phyloP scores from a whole-genome alignment of 1,140 invertebrate species.

The Araneus ventricosus region DNA sequence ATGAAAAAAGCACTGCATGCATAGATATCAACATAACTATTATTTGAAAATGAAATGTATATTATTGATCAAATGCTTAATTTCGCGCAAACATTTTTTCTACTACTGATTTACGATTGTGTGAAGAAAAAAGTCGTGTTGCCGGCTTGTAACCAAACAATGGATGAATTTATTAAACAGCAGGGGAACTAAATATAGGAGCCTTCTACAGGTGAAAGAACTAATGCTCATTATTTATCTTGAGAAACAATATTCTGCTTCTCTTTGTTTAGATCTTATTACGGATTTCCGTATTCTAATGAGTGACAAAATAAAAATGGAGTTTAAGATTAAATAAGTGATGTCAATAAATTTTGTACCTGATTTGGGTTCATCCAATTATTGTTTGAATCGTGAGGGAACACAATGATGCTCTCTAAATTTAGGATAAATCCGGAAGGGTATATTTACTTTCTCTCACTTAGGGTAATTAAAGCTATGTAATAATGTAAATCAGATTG shows the following conservation, averaged over 20 bases:
- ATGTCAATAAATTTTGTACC: background rate
- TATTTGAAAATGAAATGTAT: too few species aligned
- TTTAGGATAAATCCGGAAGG: too few species aligned
- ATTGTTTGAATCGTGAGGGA: too few species aligned
- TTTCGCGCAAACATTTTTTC: background rate
- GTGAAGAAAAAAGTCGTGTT: background rate
- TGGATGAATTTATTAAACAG: background rate
- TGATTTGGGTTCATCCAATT: background rate
- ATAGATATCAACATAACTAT: too few species aligned
- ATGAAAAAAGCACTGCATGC: too few species aligned
- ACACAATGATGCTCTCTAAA: too few species aligned
- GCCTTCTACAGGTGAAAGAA: background rate
- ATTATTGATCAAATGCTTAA: background rate
- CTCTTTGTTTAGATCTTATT: background rate
- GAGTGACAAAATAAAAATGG: background rate
- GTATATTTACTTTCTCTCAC: too few species aligned
- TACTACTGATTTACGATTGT: background rate
- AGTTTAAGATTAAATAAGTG: background rate
- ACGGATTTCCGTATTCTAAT: slow-evolving; percentile 4
- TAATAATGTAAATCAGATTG: too few species aligned
- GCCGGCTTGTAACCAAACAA: background rate
- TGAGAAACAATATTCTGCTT: background rate
- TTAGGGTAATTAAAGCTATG: too few species aligned
- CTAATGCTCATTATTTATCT: background rate
- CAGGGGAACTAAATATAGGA: background rate